A percentile compares a stretch with the other conserved stretches of the same genome.
These are phyloP conservation scores for Ceratosolen fusciceps DNA, from an alignment of 1,140 invertebrate genomes.

Conservation along the genomic window DNA sequence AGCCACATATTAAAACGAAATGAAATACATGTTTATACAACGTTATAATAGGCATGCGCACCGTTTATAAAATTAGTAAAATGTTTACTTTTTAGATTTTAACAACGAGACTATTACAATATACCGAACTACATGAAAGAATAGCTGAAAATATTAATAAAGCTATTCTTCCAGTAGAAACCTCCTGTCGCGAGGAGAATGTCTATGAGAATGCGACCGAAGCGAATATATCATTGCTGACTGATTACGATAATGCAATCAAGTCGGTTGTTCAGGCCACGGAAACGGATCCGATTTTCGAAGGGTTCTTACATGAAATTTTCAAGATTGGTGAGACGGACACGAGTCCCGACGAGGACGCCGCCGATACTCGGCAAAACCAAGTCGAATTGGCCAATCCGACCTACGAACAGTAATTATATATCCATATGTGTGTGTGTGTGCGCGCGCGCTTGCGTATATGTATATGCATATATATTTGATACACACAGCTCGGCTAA, in stretches of 20 bases:
- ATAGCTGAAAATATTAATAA: conserved; percentile 72
- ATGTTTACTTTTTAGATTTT: conserved; percentile 64
- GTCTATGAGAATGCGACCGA: conserved; percentile 52
- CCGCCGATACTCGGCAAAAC: conserved; percentile 48
- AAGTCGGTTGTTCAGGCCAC: conserved; percentile 67
- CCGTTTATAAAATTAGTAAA: too few relatives aligned
- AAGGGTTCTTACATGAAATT: conserved; percentile 67
- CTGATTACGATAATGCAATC: conserved; percentile 65
- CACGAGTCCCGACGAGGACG: conserved; percentile 62
- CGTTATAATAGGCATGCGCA: not conserved
- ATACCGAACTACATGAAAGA: conserved; percentile 69
- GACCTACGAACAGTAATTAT: conserved; percentile 28
- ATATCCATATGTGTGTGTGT: not conserved
- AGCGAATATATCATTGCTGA: conserved; percentile 63
- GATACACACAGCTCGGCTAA: not conserved
- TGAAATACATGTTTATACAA: not conserved
- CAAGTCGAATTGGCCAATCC: conserved; percentile 2
- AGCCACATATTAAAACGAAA: conserved; percentile 26
- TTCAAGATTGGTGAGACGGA: conserved; percentile 62
- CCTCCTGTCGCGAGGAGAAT: conserved; percentile 55
- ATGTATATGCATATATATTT: not conserved
- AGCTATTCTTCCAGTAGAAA: conserved; percentile 61
- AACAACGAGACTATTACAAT: conserved; percentile 65
- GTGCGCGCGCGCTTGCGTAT: too few relatives aligned
- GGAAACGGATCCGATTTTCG: conserved; percentile 70